phyloP scores from a whole-genome alignment of 2,113 vertebrate genomes.

The Budorcas taxicolor region DNA sequence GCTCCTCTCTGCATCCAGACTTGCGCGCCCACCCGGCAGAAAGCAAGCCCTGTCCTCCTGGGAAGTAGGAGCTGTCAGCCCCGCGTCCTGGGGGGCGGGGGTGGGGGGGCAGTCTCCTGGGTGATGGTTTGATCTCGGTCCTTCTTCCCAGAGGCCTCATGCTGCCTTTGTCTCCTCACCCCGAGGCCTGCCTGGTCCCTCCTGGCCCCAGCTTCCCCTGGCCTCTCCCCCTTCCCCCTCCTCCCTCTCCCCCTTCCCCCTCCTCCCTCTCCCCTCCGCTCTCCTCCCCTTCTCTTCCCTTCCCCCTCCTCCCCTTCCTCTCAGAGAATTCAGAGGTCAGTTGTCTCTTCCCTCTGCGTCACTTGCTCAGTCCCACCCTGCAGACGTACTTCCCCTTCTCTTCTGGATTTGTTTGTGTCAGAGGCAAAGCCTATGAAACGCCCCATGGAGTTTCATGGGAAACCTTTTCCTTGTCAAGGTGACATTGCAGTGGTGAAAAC shows the following conservation, averaged over 20 bases:
- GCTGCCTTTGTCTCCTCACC: too few species aligned
- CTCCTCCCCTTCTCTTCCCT: background rate
- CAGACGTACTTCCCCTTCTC: fast-evolving
- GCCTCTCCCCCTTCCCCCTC: too few species aligned
- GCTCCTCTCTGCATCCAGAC: background rate
- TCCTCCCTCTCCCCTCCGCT: background rate
- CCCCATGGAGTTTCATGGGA: background rate
- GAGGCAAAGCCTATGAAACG: background rate
- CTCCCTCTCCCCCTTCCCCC: background rate
- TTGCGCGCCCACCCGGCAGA: fast-evolving
- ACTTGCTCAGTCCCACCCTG: fast-evolving
- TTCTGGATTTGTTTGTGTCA: background rate
- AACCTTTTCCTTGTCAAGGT: background rate
- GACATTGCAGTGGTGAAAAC: background rate
- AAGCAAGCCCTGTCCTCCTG: background rate
- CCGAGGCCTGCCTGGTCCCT: background rate
- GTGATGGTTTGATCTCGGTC: too few species aligned
- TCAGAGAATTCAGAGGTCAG: background rate
- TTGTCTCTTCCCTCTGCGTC: background rate
- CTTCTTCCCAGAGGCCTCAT: background rate
- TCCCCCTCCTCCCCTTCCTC: background rate
- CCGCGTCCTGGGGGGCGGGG: background rate
- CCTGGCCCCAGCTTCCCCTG: too few species aligned
- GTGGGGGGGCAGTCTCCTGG: too few species aligned
- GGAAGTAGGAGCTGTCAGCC: background rate